Conservation (phyloP, 2,888 invertebrate genomes). For the Drosophila fungiperda region DNA sequence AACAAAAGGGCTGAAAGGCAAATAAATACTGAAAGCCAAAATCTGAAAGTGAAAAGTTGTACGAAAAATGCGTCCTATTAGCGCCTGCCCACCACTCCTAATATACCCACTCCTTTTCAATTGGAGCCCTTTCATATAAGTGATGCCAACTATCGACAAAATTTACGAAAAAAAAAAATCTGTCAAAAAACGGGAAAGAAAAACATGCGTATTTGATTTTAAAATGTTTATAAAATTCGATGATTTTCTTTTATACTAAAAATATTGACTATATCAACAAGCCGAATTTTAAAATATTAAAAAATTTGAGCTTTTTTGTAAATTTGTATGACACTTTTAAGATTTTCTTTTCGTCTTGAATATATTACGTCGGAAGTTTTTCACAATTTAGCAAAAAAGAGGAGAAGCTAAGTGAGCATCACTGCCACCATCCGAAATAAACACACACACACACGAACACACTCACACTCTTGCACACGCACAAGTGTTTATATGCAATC, state of each 20-base stretch:
- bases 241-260: neutral
- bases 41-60: constrained; percentile 80
- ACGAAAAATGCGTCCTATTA: constrained; percentile 77
- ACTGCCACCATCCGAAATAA: constrained; percentile 9
- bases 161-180: neutral
- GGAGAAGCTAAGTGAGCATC: constrained; percentile 1
- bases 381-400: neutral
- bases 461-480: constrained; percentile 18
- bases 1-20: constrained; percentile 66
- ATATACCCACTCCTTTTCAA: constrained; percentile 4
- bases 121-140: constrained; percentile 24
- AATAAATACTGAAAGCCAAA: constrained; percentile 57
- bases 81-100: constrained; percentile 33
- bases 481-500: constrained; percentile 74
- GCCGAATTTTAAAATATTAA: neutral
- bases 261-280: neutral
- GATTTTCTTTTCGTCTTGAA: neutral
- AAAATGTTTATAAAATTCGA: fast-evolving
- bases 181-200: neutral
- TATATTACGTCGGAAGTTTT: neutral
- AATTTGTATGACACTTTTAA: neutral
- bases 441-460: constrained; percentile 18
- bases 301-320: neutral
- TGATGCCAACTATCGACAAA: neutral
- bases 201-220: neutral